These are phyloP conservation scores for Procambarus clarkii DNA, from an alignment of 1,140 invertebrate species.

Conservation along the genomic window DNA sequence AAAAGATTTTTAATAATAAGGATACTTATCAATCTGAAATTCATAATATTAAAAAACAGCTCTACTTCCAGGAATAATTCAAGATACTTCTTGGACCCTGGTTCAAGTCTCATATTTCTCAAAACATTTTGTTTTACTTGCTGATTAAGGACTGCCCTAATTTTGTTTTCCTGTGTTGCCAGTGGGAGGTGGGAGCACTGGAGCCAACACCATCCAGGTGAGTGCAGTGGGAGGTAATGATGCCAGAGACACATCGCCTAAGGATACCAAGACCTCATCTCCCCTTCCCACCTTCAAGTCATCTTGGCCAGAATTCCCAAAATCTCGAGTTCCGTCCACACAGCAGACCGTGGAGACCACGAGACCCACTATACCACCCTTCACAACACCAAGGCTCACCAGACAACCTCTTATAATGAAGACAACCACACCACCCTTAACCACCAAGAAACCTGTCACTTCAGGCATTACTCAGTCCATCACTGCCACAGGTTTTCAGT, in stretches of 20 bases:
- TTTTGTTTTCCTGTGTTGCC: not conserved
- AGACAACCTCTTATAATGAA: not conserved
- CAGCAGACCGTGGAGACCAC: not conserved
- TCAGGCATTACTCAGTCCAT: not conserved
- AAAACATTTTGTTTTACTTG: too few species aligned
- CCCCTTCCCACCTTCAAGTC: constrained; percentile 2
- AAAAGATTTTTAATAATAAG: too few species aligned
- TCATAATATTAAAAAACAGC: too few species aligned
- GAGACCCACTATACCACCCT: not conserved
- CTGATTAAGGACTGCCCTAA: too few species aligned
- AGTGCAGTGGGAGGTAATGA: not conserved
- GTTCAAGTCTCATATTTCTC: too few species aligned
- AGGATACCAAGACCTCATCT: constrained; percentile 12
- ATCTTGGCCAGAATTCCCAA: not conserved
- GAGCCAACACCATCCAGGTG: constrained; percentile 17
- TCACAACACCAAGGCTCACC: not conserved
- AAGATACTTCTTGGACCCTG: too few species aligned
- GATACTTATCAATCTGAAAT: too few species aligned
- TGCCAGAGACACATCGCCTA: not conserved
- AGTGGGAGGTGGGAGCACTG: not conserved
- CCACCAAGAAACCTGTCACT: not conserved
- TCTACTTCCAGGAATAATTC: too few species aligned
- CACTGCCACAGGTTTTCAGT: not conserved
- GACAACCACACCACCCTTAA: not conserved
- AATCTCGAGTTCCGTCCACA: not conserved